Percentiles rank a stretch among this genome's conserved stretches.
Conservation (phyloP, 2,113 vertebrate genomes). For the Otolemur garnettii region DNA sequence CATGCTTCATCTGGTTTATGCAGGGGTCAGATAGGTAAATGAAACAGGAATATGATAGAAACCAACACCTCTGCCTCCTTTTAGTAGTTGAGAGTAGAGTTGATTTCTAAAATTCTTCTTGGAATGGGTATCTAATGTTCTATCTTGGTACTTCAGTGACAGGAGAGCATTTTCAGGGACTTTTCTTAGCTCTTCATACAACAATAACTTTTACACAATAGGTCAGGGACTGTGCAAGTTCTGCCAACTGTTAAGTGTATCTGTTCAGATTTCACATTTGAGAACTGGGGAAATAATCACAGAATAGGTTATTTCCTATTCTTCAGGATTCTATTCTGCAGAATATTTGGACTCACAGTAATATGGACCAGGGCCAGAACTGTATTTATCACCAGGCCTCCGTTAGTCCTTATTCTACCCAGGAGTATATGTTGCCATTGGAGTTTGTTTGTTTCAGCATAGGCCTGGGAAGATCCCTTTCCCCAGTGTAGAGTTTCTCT, state of each 20-base stretch:
- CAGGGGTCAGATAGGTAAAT: neutral
- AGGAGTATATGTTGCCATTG: neutral
- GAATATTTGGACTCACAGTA: neutral
- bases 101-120: slow-evolving; percentile 17
- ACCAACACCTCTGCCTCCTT: neutral
- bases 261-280: neutral
- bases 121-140: neutral
- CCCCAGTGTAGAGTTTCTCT: neutral
- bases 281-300: neutral
- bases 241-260: neutral
- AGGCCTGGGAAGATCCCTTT: neutral
- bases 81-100: neutral
- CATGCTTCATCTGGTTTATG: neutral
- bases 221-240: neutral
- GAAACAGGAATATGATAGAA: neutral
- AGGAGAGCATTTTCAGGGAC: neutral
- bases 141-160: neutral
- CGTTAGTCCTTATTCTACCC: neutral
- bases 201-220: neutral
- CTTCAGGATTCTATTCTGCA: neutral
- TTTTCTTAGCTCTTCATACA: neutral
- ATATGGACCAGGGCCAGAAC: neutral
- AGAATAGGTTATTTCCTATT: slow-evolving; percentile 12
- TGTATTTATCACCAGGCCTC: neutral
- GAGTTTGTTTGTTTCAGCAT: neutral